A percentile compares a stretch with the other conserved stretches of the same genome.
These are phyloP conservation scores for Matsumyia berberina DNA, from an alignment of 2,888 invertebrate genomes.

Conservation along the genomic window DNA sequence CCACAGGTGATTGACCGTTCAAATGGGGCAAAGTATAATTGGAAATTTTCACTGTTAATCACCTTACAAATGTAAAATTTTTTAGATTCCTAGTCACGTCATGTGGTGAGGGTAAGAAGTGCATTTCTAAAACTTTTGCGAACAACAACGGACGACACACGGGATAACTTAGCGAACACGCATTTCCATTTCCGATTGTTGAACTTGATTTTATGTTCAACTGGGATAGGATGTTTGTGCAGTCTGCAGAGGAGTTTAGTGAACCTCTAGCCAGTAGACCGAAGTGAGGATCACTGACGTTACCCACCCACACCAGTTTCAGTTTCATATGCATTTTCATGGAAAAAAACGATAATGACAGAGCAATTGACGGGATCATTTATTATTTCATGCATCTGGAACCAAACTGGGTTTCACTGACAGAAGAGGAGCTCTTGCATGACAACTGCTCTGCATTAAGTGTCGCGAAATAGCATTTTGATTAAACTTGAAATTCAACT, in stretches of 20 bases:
- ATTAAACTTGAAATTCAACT: constrained; percentile 45
- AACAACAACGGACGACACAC: neutral
- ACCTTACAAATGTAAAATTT: constrained; percentile 38
- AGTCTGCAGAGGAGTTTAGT: constrained; percentile 26
- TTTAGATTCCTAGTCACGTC: constrained; percentile 61
- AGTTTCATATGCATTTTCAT: constrained; percentile 20
- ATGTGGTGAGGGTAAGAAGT: constrained; percentile 32
- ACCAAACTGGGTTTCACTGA: too few relatives aligned
- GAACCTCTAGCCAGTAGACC: constrained; percentile 38
- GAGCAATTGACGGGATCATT: constrained; percentile 46
- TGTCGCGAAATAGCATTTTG: constrained; percentile 35
- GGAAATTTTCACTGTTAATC: constrained; percentile 37
- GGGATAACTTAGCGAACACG: too few relatives aligned
- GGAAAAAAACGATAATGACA: constrained; percentile 42
- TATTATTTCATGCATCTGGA: too few relatives aligned
- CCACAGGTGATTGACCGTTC: constrained; percentile 60
- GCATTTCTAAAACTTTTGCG: neutral
- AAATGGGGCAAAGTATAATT: constrained; percentile 35
- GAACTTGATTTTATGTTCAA: neutral
- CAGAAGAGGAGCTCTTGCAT: neutral
- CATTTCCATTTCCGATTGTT: constrained; percentile 7
- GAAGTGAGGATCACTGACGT: constrained; percentile 24
- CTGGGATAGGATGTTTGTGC: neutral
- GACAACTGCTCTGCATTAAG: constrained; percentile 6
- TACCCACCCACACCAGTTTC: constrained; percentile 30